Conservation (phyloP, 1,140 invertebrate genomes). For the Leptestheria dahalacensis region DNA sequence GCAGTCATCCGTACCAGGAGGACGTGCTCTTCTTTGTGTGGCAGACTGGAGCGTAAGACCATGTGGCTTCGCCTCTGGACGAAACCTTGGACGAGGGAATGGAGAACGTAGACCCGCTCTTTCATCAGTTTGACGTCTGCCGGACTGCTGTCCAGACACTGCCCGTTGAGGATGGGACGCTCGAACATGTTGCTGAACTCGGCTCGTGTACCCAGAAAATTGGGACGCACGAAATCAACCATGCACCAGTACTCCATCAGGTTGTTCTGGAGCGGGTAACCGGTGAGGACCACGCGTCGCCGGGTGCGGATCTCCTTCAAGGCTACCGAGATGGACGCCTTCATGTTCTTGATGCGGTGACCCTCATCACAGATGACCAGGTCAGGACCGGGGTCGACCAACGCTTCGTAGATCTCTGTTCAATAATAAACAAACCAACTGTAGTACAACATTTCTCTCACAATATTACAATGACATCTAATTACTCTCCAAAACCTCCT, state of each 20-base stretch:
- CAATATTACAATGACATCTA: too few relatives aligned
- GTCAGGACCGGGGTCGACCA: slow-evolving; percentile 86
- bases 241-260: slow-evolving; percentile 92
- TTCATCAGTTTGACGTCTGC: slow-evolving; percentile 78
- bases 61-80: slow-evolving; percentile 79
- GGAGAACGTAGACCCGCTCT: slow-evolving; percentile 74
- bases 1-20: slow-evolving; percentile 71
- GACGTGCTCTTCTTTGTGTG: slow-evolving; percentile 83
- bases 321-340: slow-evolving; percentile 80
- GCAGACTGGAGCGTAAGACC: slow-evolving; percentile 69
- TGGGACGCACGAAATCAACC: slow-evolving; percentile 90
- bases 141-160: slow-evolving; percentile 81
- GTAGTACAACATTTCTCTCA: too few relatives aligned
- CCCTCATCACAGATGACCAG: slow-evolving; percentile 91
- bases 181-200: slow-evolving; percentile 95
- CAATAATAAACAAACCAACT: slow-evolving; percentile 11
- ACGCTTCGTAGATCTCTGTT: slow-evolving; percentile 63
- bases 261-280: slow-evolving; percentile 94
- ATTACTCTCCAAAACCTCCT: slow-evolving; percentile 61
- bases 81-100: slow-evolving; percentile 76
- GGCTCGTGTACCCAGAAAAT: slow-evolving; percentile 74
- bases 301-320: slow-evolving; percentile 82
- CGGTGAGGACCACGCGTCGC: slow-evolving; percentile 76
- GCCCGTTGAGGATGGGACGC: slow-evolving; percentile 83
- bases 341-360: slow-evolving; percentile 89